A percentile compares a stretch with the other conserved stretches of the same genome.
Conservation (phyloP, 2,113 vertebrate genomes). For the Vulpes ferrilata region DNA sequence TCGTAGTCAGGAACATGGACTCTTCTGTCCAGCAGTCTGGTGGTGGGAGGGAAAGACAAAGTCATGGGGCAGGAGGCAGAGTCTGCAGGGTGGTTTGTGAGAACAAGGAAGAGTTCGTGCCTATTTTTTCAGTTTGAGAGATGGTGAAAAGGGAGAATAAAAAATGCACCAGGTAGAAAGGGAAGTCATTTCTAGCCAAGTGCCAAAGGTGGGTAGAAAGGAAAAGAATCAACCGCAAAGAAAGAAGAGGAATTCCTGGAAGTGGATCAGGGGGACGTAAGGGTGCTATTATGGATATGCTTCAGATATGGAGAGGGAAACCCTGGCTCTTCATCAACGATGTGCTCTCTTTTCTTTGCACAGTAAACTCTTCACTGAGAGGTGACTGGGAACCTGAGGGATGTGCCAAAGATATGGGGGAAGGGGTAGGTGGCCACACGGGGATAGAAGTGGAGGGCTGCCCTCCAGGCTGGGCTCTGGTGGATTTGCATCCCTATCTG, state of each 20-base stretch:
- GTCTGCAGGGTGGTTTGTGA: neutral
- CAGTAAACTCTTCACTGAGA: neutral
- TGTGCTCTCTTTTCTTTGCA: neutral
- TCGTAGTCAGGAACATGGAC: neutral
- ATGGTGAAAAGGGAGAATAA: neutral
- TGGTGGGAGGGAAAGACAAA: neutral
- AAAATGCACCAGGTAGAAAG: neutral
- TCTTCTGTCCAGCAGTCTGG: neutral
- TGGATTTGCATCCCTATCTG: neutral
- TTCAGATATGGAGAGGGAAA: neutral
- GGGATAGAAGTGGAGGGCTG: neutral
- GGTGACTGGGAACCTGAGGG: neutral
- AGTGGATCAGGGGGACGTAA: neutral
- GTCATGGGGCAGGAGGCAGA: fast-evolving
- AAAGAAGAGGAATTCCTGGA: neutral
- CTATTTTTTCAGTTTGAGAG: neutral
- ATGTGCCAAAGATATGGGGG: neutral
- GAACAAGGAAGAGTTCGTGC: neutral
- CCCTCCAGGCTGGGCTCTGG: neutral
- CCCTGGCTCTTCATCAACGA: neutral
- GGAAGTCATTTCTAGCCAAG: neutral
- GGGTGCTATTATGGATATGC: fast-evolving
- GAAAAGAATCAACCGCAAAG: neutral
- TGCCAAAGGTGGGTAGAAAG: neutral
- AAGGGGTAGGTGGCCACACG: neutral